Conservation (phyloP, 2,888 invertebrate species). For the Pinctada fucata region DNA sequence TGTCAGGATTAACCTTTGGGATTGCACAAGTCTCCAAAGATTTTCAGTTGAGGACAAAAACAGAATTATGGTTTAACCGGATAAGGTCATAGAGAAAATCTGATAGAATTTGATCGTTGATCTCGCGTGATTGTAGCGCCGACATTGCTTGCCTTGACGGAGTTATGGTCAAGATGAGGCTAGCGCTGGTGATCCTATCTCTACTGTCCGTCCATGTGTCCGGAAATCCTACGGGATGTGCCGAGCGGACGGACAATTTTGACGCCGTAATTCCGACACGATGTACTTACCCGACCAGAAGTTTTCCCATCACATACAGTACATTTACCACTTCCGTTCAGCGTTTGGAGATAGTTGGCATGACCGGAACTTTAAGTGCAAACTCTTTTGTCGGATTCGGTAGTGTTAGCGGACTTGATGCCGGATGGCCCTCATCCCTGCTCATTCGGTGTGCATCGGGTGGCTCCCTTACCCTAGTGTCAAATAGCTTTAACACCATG, state of each 20-base stretch:
- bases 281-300: conserved; percentile 5
- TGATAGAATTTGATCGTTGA: no score
- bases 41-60: no score
- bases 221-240: conserved; percentile 12
- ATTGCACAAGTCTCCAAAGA: no score
- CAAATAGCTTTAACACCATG: conserved; percentile 38
- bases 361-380: not conserved
- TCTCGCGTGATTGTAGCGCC: no score
- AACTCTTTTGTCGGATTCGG: conserved; percentile 37
- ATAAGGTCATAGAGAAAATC: no score
- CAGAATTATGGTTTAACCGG: no score
- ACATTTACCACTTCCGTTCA: conserved; percentile 13
- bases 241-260: conserved; percentile 9
- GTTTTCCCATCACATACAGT: not conserved
- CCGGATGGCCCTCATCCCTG: conserved; percentile 47
- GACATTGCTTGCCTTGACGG: no score
- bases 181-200: not conserved
- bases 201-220: not conserved
- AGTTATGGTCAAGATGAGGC: no score
- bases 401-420: conserved; percentile 34
- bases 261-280: conserved; percentile 9
- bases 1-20: no score
- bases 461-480: conserved; percentile 26
- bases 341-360: conserved; percentile 13
- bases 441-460: conserved; percentile 43